Percentiles rank a stretch among this genome's conserved stretches.
Conservation (phyloP, 1,140 invertebrate species). For the Drosophila santomea region DNA sequence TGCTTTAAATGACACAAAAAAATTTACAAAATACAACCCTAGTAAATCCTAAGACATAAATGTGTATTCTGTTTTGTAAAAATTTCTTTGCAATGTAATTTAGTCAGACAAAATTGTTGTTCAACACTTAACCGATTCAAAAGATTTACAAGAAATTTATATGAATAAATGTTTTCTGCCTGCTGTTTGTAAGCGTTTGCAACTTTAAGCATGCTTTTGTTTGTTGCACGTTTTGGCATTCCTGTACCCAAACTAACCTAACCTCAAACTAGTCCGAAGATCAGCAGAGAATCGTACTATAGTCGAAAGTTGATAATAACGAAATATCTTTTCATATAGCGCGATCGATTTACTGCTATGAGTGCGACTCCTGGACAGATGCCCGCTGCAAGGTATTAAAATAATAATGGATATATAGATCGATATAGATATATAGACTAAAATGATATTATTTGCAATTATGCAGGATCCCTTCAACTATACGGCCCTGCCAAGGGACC, state of each 20-base stretch:
- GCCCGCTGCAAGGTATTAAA: constrained; percentile 88
- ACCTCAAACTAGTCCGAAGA: constrained; percentile 26
- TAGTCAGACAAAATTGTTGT: background rate
- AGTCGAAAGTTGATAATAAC: constrained; percentile 21
- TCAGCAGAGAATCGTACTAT: background rate
- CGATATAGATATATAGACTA: too few relatives aligned
- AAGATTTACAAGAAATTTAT: constrained; percentile 8
- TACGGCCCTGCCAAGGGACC: constrained; percentile 92
- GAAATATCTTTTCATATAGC: constrained; percentile 86
- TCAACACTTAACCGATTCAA: constrained; percentile 8
- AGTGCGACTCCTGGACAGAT: constrained; percentile 96
- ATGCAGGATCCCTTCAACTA: constrained; percentile 94
- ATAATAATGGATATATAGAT: too few relatives aligned
- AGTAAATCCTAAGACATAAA: constrained; percentile 1
- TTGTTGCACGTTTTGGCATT: constrained; percentile 32
- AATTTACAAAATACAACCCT: constrained; percentile 5
- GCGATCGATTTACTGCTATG: constrained; percentile 95
- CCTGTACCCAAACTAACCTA: constrained; percentile 34
- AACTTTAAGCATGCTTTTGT: constrained; percentile 43
- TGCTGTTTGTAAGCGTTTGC: constrained; percentile 32
- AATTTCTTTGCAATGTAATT: constrained; percentile 1
- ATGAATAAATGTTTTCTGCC: constrained; percentile 17
- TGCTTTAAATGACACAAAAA: constrained; percentile 34
- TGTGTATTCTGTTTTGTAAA: background rate
- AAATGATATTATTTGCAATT: background rate